Evolutionary conservation across 2,888 invertebrate species (phyloP), one percentile per base, ranked within the genome.

Genomic region (Steromphala cineraria): DNA sequence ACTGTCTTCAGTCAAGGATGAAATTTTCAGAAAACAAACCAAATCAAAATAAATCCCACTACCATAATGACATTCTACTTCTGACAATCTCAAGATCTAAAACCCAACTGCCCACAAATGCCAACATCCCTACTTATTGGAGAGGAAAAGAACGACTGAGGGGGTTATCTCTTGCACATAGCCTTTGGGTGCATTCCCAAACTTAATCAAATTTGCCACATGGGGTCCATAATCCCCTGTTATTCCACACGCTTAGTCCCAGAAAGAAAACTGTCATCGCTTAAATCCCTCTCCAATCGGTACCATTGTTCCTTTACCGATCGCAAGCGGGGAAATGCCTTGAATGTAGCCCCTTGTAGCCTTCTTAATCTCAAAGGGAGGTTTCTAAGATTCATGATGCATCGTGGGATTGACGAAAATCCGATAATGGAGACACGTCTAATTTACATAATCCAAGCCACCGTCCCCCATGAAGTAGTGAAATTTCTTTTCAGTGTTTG

Each of bases 141-240:
- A 46, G 46, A 46, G 46, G 13, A 46, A 36, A 46, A 46, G 13
- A 10, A 46, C 46, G 13, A 46, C 46, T 1, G 13, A 46, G 46
- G 46, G 46, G 13, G 46, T 46, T 46, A 46, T 46, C 46, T 46
- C 46, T 46, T 46, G 13, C 10, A 46, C 10, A 13, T 46, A 46
- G 40, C 31, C 71, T 71, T 40, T 40, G 71, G 71, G 71, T 71
- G 71, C 71, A 71, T 71, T 71, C 71, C n/a, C 36, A 71, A 71
- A 71, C 28, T 71, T 71, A 71, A 71, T 71, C 71, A 71, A 71
- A 71, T 71, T 71, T 71, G 36, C 71, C 71, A 31, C 71, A 71
- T 71, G 71, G 71, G 71, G 36, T 36, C 19, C n/a, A 19, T 31
- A 71, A 71, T 71, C 71, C 71, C 36, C 71, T 36, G 71, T 71